Conservation (phyloP, 2,113 vertebrate species). For the Sinocyclocheilus anophthalmus region DNA sequence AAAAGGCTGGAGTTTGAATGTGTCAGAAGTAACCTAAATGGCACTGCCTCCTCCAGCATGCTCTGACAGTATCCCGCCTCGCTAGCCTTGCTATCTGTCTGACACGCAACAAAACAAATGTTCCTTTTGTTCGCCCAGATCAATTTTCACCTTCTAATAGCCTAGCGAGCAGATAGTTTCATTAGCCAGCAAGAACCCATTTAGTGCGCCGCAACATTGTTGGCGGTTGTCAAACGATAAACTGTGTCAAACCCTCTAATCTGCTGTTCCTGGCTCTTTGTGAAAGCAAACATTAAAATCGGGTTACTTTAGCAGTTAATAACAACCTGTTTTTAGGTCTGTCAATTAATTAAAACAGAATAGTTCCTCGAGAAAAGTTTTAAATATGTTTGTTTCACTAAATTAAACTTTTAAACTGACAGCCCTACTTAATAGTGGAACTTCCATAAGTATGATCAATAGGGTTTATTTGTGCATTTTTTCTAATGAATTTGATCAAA, state of each 20-base stretch:
- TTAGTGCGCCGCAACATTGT: not conserved
- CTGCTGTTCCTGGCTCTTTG: not conserved
- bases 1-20: constrained; percentile 18
- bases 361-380: not conserved
- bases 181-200: not conserved
- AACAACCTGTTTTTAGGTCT: not conserved
- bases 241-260: not conserved
- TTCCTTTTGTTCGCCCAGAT: constrained; percentile 9
- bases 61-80: not conserved
- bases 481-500: too few species aligned
- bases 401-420: not conserved
- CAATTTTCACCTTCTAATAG: constrained; percentile 57
- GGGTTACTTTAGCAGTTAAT: not conserved
- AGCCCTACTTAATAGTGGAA: too few species aligned
- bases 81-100: not conserved
- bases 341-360: not conserved
- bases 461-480: too few species aligned
- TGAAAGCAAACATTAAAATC: not conserved
- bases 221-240: not conserved
- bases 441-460: too few species aligned
- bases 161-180: constrained; percentile 9
- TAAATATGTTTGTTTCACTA: not conserved
- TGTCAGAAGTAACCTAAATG: not conserved
- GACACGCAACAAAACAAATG: constrained; percentile 17
- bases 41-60: not conserved